A percentile compares a stretch with the other conserved stretches of the same genome.
phyloP scores from a whole-genome alignment of 2,113 vertebrate genomes.

The Aldabrachelys gigantea region DNA sequence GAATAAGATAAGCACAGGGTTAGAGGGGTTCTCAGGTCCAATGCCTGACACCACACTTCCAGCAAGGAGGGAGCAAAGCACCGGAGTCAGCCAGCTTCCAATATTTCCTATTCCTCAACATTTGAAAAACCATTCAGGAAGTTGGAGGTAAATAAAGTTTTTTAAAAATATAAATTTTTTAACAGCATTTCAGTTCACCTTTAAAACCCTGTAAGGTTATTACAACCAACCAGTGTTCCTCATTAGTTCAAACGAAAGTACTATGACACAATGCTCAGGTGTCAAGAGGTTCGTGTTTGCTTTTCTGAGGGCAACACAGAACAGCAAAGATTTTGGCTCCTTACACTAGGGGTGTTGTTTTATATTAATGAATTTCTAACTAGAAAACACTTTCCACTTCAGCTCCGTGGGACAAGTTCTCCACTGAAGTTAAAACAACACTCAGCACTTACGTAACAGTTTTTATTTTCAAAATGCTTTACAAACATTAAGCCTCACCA shows the following conservation, averaged over 20 bases:
- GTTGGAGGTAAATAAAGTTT: not conserved
- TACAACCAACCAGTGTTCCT: not conserved
- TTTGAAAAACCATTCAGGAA: not conserved
- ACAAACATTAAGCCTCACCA: not conserved
- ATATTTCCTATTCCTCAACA: constrained; percentile 11
- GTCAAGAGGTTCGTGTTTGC: not conserved
- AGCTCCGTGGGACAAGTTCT: not conserved
- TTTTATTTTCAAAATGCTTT: constrained; percentile 3
- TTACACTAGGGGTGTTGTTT: not conserved
- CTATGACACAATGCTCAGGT: constrained; percentile 5
- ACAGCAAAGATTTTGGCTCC: constrained; percentile 6
- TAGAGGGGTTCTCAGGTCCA: not conserved
- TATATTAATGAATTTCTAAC: constrained; percentile 19
- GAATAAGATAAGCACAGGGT: not conserved
- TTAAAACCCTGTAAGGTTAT: not conserved
- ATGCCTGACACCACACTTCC: not conserved
- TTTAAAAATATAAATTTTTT: not conserved
- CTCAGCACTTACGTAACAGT: not conserved
- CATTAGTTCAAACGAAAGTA: constrained; percentile 13
- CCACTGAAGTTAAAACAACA: not conserved
- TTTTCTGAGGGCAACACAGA: not conserved
- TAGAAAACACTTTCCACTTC: not conserved
- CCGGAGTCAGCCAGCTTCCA: not conserved
- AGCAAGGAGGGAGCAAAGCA: not conserved
- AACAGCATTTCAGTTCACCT: constrained; percentile 26